These are phyloP conservation scores for Myiothlypis coronata DNA, from an alignment of 2,797 vertebrate species.

Conservation along the genomic window DNA sequence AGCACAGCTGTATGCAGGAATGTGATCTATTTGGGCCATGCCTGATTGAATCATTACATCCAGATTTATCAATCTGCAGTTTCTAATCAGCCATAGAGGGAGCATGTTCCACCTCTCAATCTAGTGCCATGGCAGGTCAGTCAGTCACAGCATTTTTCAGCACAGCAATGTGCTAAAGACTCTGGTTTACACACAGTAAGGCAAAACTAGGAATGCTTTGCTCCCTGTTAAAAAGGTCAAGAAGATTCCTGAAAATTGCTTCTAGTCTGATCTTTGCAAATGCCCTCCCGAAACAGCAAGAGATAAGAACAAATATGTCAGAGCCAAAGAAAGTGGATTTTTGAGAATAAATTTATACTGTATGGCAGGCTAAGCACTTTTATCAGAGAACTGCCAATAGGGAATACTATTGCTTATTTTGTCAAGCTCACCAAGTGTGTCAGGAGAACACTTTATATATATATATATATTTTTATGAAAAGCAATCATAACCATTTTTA, in stretches of 20 bases:
- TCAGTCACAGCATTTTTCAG: constrained; percentile 5
- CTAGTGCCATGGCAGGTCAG: constrained; percentile 13
- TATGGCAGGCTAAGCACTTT: neutral
- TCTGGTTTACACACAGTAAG: neutral
- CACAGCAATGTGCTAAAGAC: neutral
- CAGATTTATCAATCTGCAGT: constrained; percentile 18
- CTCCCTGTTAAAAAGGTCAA: neutral
- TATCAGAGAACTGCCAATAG: neutral
- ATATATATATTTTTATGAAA: neutral
- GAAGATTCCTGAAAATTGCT: neutral
- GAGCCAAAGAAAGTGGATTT: neutral
- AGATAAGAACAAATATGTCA: neutral
- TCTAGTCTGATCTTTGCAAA: constrained; percentile 23
- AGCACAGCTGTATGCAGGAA: neutral
- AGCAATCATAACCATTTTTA: neutral
- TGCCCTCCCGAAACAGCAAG: neutral
- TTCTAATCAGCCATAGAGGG: constrained; percentile 11
- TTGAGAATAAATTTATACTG: neutral
- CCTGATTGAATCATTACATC: constrained; percentile 14
- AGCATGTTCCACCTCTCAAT: neutral
- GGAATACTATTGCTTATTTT: neutral
- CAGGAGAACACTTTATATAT: neutral
- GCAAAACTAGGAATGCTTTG: neutral
- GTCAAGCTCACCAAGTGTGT: neutral
- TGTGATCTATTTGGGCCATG: neutral